Percentiles rank a stretch among this genome's conserved stretches.
Evolutionary conservation across 2,797 vertebrate species (phyloP).

Genomic region (Synanceia verrucosa): DNA sequence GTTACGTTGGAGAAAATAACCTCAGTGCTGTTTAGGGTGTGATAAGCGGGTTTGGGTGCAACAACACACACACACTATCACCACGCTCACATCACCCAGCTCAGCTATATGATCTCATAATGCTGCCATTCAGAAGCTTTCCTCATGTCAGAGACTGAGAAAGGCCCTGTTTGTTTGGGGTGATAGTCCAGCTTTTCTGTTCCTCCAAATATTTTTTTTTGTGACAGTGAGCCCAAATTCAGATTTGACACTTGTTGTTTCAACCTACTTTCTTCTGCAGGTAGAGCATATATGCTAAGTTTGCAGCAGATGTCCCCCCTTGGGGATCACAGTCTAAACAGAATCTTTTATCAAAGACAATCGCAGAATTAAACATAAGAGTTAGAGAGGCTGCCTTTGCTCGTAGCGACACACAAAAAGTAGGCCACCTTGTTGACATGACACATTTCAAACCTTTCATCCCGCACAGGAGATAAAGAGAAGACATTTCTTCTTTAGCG

Average conservation of each 20-base stretch:
- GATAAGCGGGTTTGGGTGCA: constrained; percentile 31
- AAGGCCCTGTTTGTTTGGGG: constrained; percentile 56
- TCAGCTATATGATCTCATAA: constrained; percentile 71
- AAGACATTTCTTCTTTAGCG: constrained; percentile 16
- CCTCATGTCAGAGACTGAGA: constrained; percentile 53
- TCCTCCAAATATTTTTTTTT: constrained; percentile 25
- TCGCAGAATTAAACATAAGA: constrained; percentile 77
- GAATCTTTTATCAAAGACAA: constrained; percentile 81
- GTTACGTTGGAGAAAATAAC: constrained; percentile 4
- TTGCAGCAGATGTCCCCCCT: constrained; percentile 63
- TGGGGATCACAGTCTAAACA: constrained; percentile 67
- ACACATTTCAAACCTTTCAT: constrained; percentile 45
- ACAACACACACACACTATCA: constrained; percentile 15
- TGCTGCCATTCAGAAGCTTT: constrained; percentile 59
- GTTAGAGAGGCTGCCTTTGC: constrained; percentile 53
- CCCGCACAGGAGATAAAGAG: constrained; percentile 21
- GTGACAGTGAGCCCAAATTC: not conserved
- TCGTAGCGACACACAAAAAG: constrained; percentile 58
- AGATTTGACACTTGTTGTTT: constrained; percentile 55
- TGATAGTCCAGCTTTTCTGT: constrained; percentile 23
- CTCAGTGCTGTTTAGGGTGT: constrained; percentile 23
- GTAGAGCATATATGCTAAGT: constrained; percentile 54
- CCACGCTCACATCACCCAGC: constrained; percentile 47
- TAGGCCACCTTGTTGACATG: constrained; percentile 61
- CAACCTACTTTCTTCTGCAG: constrained; percentile 63